phyloP scores from a whole-genome alignment of 1,140 invertebrate species.

The Caenorhabditis tropicalis region DNA sequence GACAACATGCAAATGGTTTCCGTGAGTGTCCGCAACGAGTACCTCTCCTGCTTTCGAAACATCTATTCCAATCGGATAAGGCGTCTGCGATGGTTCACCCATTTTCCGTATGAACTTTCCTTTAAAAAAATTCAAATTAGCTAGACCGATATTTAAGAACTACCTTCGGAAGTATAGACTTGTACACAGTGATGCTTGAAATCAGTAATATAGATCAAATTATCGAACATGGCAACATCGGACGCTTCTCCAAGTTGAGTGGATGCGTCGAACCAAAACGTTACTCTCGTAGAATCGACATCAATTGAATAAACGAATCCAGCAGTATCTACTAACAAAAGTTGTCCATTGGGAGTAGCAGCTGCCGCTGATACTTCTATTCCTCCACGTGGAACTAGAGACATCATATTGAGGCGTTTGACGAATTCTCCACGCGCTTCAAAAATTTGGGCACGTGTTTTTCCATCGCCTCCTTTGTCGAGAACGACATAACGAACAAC shows the following conservation, averaged over 20 bases:
- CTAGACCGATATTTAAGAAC: not conserved
- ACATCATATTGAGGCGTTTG: constrained; percentile 83
- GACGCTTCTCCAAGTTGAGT: constrained; percentile 95
- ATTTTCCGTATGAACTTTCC: constrained; percentile 83
- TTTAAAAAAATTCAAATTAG: not conserved
- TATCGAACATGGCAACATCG: constrained; percentile 87
- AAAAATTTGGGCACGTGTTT: constrained; percentile 91
- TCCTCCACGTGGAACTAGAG: constrained; percentile 72
- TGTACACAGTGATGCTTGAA: constrained; percentile 97
- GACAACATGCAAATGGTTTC: constrained; percentile 93
- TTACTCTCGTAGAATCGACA: constrained; percentile 72
- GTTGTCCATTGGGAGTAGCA: constrained; percentile 70
- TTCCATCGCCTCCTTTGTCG: constrained; percentile 87
- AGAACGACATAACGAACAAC: constrained; percentile 84
- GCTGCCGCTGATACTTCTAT: constrained; percentile 94
- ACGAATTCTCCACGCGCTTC: constrained; percentile 77
- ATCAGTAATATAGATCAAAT: constrained; percentile 95
- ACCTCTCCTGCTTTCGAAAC: constrained; percentile 94
- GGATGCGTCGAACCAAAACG: constrained; percentile 94
- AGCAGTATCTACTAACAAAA: constrained; percentile 95
- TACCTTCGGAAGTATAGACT: constrained; percentile 88
- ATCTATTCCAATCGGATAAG: constrained; percentile 96
- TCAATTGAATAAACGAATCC: constrained; percentile 82
- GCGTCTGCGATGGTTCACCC: constrained; percentile 91
- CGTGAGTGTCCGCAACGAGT: constrained; percentile 93